These are phyloP conservation scores for Amphiprion ocellaris DNA, from an alignment of 2,113 vertebrate genomes.

Conservation along the genomic window DNA sequence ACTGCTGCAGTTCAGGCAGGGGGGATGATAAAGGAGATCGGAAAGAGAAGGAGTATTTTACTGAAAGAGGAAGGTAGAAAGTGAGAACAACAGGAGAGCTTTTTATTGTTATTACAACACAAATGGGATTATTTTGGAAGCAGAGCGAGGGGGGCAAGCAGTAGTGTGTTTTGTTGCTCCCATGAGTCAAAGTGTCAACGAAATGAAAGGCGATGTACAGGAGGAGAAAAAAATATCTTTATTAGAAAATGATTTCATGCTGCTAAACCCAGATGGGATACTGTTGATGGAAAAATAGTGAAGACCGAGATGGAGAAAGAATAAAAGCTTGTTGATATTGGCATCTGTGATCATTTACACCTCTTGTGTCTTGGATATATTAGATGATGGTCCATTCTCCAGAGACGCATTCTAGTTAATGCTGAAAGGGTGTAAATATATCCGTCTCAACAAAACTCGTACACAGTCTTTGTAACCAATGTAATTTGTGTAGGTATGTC, in stretches of 20 bases:
- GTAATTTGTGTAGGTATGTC: too few relatives aligned
- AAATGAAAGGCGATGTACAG: background rate
- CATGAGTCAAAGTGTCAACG: background rate
- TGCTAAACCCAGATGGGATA: background rate
- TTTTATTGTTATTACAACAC: slow-evolving; percentile 14
- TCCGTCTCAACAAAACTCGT: too few relatives aligned
- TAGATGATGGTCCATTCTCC: too few relatives aligned
- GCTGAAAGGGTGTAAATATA: too few relatives aligned
- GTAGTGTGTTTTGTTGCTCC: background rate
- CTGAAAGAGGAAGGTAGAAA: background rate
- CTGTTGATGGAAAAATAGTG: background rate
- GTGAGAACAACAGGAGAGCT: background rate
- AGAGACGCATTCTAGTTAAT: too few relatives aligned
- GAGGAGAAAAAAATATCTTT: background rate
- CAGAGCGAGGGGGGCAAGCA: background rate
- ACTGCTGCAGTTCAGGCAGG: background rate
- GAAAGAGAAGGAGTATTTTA: too few relatives aligned
- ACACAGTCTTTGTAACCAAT: too few relatives aligned
- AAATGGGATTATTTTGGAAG: slow-evolving; percentile 21
- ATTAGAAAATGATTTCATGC: slow-evolving; percentile 5
- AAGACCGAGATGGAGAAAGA: background rate
- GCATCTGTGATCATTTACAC: too few relatives aligned
- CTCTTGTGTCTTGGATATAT: too few relatives aligned
- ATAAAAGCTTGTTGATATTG: too few relatives aligned
- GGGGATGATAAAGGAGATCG: too few relatives aligned